Evolutionary conservation across 2,113 vertebrate genomes (phyloP).

Genomic region (Dipodomys merriami): DNA sequence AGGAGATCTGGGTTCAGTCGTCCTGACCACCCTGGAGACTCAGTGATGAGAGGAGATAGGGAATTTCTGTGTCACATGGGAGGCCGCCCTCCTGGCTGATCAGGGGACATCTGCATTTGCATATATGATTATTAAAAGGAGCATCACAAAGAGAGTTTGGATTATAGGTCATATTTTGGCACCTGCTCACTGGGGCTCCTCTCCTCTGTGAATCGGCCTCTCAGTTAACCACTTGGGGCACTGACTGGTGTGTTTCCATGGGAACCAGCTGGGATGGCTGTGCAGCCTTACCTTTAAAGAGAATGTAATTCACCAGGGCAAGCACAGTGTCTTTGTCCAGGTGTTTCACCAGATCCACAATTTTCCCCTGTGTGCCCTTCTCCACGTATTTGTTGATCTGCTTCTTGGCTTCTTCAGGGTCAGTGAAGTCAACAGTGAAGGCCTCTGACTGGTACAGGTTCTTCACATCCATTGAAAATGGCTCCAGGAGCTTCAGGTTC

Average conservation of each 20-base stretch:
- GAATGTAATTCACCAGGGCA: slow-evolving; percentile 87
- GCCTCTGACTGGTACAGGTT: slow-evolving; percentile 77
- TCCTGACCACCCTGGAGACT: fast-evolving
- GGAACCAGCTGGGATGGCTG: neutral
- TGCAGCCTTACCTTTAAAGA: slow-evolving; percentile 84
- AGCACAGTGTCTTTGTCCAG: slow-evolving; percentile 83
- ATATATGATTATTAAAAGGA: neutral
- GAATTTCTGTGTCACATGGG: fast-evolving
- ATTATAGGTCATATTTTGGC: no score
- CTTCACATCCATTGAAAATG: slow-evolving; percentile 81
- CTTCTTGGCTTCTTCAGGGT: slow-evolving; percentile 76
- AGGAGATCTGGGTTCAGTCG: fast-evolving
- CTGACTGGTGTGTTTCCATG: neutral
- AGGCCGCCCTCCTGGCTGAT: no score
- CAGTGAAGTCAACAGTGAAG: slow-evolving; percentile 82
- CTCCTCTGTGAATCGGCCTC: fast-evolving
- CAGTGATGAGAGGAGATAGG: fast-evolving
- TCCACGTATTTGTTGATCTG: slow-evolving; percentile 85
- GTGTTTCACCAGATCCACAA: slow-evolving; percentile 84
- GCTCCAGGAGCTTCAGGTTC: slow-evolving; percentile 60
- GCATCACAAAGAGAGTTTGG: neutral
- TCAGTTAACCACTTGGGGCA: neutral
- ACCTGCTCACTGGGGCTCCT: neutral
- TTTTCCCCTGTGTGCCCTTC: slow-evolving; percentile 85
- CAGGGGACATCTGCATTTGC: no score